Evolutionary conservation across 2,113 vertebrate species (phyloP).

Genomic region (Cheilinus undulatus): DNA sequence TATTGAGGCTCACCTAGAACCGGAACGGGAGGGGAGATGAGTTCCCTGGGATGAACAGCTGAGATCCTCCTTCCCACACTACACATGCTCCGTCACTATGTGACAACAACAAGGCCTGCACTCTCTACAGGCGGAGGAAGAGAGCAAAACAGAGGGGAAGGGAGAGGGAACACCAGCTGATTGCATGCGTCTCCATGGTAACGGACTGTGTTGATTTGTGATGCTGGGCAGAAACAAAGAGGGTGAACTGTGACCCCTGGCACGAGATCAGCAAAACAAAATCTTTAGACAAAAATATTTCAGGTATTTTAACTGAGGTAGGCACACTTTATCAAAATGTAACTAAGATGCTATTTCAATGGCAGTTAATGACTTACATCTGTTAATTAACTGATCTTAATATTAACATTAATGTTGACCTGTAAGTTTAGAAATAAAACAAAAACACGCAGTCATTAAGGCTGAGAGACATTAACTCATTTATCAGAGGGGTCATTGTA

Average conservation of each 20-base stretch:
- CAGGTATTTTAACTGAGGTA: no score
- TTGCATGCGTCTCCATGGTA: conserved; percentile 59
- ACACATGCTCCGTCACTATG: conserved; percentile 67
- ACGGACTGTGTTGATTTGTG: conserved; percentile 34
- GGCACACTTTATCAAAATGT: no score
- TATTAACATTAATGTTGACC: no score
- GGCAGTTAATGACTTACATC: no score
- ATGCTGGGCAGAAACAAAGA: conserved; percentile 16
- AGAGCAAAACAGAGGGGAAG: conserved; percentile 13
- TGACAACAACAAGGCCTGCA: conserved; percentile 46
- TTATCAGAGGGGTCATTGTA: no score
- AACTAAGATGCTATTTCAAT: no score
- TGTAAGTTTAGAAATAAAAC: no score
- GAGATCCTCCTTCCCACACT: conserved; percentile 71
- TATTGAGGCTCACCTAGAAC: conserved; percentile 75
- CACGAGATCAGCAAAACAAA: conserved; percentile 21
- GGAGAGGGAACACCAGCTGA: conserved; percentile 50
- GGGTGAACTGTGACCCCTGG: conserved; percentile 34
- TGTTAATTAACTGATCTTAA: no score
- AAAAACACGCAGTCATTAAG: no score
- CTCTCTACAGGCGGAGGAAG: conserved; percentile 32
- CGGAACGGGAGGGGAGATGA: conserved; percentile 68
- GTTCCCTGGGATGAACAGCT: conserved; percentile 65
- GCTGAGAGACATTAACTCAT: no score
- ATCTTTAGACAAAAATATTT: neutral